A percentile compares a stretch with the other conserved stretches of the same genome.
Evolutionary conservation across 1,140 invertebrate species (phyloP).

Genomic region (Reticulitermes speratus): DNA sequence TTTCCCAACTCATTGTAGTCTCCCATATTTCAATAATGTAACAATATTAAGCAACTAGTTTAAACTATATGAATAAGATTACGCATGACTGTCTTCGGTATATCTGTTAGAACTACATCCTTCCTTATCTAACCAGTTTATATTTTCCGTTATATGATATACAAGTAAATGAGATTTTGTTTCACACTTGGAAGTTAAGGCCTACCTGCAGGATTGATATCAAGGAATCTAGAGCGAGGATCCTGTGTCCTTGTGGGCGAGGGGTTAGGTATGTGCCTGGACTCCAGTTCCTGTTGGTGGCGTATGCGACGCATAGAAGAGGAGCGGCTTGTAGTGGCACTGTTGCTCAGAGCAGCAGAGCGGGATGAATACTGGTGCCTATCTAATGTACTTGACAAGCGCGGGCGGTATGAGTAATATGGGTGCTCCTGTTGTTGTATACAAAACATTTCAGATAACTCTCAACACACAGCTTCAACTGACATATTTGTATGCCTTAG

Average conservation of each 20-base stretch:
- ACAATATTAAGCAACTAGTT: too few relatives aligned
- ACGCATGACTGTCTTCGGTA: too few relatives aligned
- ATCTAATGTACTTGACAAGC: conserved; percentile 51
- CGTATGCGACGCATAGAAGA: conserved; percentile 74
- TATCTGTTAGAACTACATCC: too few relatives aligned
- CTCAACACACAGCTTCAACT: too few relatives aligned
- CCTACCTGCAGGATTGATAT: conserved; percentile 81
- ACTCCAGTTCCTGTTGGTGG: conserved; percentile 71
- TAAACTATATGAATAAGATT: too few relatives aligned
- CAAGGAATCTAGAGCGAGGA: conserved; percentile 64
- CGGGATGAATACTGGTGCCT: conserved; percentile 48
- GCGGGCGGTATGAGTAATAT: conserved; percentile 55
- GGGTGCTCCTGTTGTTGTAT: conserved; percentile 38
- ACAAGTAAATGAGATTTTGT: too few relatives aligned
- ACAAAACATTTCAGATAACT: not conserved
- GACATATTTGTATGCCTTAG: too few relatives aligned
- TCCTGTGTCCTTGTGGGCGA: conserved; percentile 64
- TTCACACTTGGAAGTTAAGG: not conserved
- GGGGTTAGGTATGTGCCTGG: conserved; percentile 69
- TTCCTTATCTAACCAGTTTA: too few relatives aligned
- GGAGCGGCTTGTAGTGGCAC: conserved; percentile 57
- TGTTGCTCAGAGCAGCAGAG: conserved; percentile 47
- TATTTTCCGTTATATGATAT: too few relatives aligned
- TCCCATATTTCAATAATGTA: too few relatives aligned
- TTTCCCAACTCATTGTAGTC: too few relatives aligned